These are phyloP conservation scores for Rhopalosiphum nymphaeae DNA, from an alignment of 2,888 invertebrate genomes.

Conservation along the genomic window DNA sequence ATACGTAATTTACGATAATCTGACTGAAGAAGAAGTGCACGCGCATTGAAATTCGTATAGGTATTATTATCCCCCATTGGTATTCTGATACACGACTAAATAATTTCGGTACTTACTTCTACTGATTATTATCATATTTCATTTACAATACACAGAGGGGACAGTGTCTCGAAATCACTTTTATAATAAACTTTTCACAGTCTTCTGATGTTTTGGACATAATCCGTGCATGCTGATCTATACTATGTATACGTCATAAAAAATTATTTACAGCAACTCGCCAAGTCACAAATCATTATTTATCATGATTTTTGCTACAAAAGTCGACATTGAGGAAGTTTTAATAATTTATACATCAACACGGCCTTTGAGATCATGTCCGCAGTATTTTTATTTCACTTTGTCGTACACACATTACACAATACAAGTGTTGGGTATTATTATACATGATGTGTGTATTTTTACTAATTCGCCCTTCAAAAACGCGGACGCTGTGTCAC, in stretches of 20 bases:
- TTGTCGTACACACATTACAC: neutral
- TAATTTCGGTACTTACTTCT: neutral
- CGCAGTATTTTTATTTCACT: neutral
- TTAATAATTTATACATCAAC: neutral
- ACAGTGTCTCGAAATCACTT: neutral
- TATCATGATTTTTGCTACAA: neutral
- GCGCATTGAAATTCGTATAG: neutral
- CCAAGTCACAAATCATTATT: neutral
- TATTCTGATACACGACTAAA: constrained; percentile 49
- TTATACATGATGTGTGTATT: neutral
- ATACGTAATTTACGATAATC: constrained; percentile 57
- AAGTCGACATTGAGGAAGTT: neutral
- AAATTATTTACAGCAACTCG: neutral
- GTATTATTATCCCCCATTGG: constrained; percentile 15
- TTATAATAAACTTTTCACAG: neutral
- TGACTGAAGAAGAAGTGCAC: constrained; percentile 42
- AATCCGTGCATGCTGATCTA: neutral
- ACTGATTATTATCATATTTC: neutral
- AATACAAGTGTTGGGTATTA: neutral
- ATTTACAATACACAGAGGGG: neutral
- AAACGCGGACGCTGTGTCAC: constrained; percentile 61
- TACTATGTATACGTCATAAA: neutral
- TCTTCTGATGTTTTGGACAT: neutral
- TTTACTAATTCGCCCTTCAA: constrained; percentile 56
- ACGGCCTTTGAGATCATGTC: neutral